Evolutionary conservation across 2,888 invertebrate genomes (phyloP).

Genomic region (Maniola hyperantus): DNA sequence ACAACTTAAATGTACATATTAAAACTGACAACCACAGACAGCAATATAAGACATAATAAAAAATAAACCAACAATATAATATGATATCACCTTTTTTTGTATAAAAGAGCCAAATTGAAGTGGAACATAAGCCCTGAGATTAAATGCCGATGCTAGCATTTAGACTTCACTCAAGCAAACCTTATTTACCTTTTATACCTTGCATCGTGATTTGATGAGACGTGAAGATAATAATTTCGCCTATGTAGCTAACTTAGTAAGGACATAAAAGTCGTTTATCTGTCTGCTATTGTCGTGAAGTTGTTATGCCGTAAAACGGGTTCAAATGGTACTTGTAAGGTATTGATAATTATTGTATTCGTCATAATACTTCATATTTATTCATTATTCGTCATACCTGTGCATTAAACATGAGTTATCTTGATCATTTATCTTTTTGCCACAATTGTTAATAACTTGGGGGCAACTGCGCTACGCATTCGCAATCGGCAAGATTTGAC

Average conservation of each 20-base stretch:
- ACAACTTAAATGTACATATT: no score
- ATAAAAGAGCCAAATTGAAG: background rate
- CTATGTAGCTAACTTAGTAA: background rate
- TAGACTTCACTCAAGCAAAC: background rate
- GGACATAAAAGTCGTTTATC: background rate
- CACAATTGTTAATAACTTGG: background rate
- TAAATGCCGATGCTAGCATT: constrained; percentile 1
- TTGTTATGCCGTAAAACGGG: background rate
- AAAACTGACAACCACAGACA: no score
- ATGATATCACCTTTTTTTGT: background rate
- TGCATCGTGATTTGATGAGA: background rate
- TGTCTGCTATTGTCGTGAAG: background rate
- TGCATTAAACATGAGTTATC: constrained; percentile 23
- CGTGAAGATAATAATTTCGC: background rate
- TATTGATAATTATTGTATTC: background rate
- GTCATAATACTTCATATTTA: constrained; percentile 5
- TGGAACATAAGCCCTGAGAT: background rate
- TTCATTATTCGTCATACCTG: constrained; percentile 5
- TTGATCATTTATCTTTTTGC: constrained; percentile 1
- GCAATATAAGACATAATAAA: no score
- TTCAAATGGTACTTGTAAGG: background rate
- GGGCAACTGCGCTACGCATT: background rate
- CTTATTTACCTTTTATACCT: background rate
- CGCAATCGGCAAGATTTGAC: background rate
- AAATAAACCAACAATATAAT: no score